phyloP scores from a whole-genome alignment of 2,113 vertebrate genomes.

The Sceloporus undulatus region DNA sequence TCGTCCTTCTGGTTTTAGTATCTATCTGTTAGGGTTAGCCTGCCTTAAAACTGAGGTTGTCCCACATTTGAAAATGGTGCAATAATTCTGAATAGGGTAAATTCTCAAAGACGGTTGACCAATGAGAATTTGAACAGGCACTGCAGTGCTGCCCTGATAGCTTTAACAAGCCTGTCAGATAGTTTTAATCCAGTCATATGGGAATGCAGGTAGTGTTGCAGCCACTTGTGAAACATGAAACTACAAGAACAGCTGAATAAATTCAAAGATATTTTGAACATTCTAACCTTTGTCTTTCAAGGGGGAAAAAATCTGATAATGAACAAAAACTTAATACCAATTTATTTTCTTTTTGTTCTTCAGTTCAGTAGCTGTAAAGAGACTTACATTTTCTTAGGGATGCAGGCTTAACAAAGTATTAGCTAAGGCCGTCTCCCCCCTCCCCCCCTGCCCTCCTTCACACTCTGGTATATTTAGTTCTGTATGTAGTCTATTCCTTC shows the following conservation, averaged over 20 bases:
- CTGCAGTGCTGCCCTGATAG: slow-evolving; percentile 55
- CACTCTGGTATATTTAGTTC: slow-evolving; percentile 56
- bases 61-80: background rate
- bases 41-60: slow-evolving; percentile 17
- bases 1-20: slow-evolving; percentile 42
- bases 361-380: slow-evolving; percentile 65
- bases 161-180: slow-evolving; percentile 60
- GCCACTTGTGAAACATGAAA: slow-evolving; percentile 73
- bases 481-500: slow-evolving; percentile 69
- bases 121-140: slow-evolving; percentile 53
- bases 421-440: slow-evolving; percentile 30
- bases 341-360: slow-evolving; percentile 68
- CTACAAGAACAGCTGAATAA: slow-evolving; percentile 76
- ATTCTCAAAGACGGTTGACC: slow-evolving; percentile 42
- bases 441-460: slow-evolving; percentile 13
- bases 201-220: slow-evolving; percentile 67
- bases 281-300: slow-evolving; percentile 68
- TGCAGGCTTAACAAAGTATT: slow-evolving; percentile 61
- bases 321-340: slow-evolving; percentile 60
- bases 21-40: slow-evolving; percentile 1
- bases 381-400: slow-evolving; percentile 55
- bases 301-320: slow-evolving; percentile 69
- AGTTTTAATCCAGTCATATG: slow-evolving; percentile 71
- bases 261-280: slow-evolving; percentile 72
- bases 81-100: slow-evolving; percentile 32